Conservation (phyloP, 1,140 invertebrate genomes). For the Leptinotarsa texana region DNA sequence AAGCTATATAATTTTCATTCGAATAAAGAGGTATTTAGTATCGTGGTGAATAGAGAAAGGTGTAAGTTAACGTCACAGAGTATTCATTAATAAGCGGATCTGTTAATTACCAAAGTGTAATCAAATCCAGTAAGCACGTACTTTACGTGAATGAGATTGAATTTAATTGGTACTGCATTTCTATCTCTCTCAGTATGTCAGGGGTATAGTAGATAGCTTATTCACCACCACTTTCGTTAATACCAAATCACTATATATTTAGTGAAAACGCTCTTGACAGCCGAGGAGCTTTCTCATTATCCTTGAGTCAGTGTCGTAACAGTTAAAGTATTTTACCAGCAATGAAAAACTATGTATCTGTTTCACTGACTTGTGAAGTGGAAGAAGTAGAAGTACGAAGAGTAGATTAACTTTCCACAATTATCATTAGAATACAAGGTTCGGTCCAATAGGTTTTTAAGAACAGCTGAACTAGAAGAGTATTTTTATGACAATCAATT, state of each 20-base stretch:
- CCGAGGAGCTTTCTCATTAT: not conserved
- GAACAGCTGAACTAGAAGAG: too few relatives aligned
- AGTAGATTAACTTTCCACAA: too few relatives aligned
- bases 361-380: too few relatives aligned
- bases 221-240: slow-evolving; percentile 3
- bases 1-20: not conserved
- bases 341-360: too few relatives aligned
- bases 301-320: not conserved
- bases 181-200: not conserved
- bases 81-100: slow-evolving; percentile 28
- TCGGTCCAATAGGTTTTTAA: too few relatives aligned
- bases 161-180: slow-evolving; percentile 21
- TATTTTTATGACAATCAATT: too few relatives aligned
- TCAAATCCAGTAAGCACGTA: slow-evolving; percentile 25
- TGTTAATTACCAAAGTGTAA: slow-evolving; percentile 31
- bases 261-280: not conserved
- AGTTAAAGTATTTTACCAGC: not conserved
- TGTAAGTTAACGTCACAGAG: slow-evolving; percentile 29
- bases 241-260: not conserved
- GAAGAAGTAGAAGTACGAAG: too few relatives aligned
- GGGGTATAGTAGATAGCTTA: not conserved
- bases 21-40: slow-evolving; percentile 16
- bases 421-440: too few relatives aligned
- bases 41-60: slow-evolving; percentile 22
- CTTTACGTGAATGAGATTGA: slow-evolving; percentile 23